Conservation (phyloP, 2,113 vertebrate species). For the Etia nguti region DNA sequence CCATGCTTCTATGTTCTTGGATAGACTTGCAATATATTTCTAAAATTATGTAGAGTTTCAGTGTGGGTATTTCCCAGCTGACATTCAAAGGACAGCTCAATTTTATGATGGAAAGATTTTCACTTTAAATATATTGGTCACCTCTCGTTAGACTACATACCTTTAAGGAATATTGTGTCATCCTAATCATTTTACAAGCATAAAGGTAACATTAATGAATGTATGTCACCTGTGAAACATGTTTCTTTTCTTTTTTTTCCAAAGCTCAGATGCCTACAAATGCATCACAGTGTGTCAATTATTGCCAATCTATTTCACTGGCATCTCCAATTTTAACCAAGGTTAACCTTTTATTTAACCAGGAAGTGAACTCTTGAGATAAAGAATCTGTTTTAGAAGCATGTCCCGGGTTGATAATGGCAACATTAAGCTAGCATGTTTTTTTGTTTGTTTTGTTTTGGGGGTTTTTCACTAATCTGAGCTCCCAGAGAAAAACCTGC, state of each 20-base stretch:
- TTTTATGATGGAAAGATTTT: constrained; percentile 21
- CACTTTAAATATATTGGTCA: constrained; percentile 26
- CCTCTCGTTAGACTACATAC: neutral
- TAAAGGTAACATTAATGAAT: constrained; percentile 6
- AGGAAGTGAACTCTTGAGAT: neutral
- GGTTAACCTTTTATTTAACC: neutral
- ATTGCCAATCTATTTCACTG: neutral
- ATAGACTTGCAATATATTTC: neutral
- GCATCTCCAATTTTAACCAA: neutral
- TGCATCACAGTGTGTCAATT: neutral
- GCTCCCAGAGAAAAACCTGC: neutral
- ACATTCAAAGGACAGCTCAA: neutral
- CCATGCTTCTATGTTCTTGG: neutral
- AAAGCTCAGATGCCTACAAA: neutral
- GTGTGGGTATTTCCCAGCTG: neutral
- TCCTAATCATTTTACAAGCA: constrained; percentile 22
- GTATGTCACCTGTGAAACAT: neutral
- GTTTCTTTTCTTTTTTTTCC: neutral
- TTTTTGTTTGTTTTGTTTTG: neutral
- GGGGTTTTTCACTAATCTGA: neutral
- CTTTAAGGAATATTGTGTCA: neutral
- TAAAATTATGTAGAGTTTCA: neutral
- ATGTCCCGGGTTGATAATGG: neutral
- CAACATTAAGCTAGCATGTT: neutral
- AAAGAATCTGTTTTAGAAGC: neutral